Evolutionary conservation across 2,888 invertebrate genomes (phyloP), one percentile per base, ranked within the genome.

Genomic region (Scaptomyza polygonia): DNA sequence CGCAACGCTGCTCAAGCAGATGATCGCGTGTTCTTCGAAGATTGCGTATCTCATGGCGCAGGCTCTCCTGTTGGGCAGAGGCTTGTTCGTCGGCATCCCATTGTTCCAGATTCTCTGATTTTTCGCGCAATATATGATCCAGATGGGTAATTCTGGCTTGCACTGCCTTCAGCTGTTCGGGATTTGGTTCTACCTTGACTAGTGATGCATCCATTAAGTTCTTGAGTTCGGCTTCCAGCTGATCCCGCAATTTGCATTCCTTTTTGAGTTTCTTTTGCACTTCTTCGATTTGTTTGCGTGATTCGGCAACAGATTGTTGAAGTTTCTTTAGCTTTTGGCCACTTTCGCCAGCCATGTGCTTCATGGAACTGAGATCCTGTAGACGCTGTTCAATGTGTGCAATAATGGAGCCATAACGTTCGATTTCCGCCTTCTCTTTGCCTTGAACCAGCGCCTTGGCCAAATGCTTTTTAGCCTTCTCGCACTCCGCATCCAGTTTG

Each of bases 1-100:
- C 94, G 79, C 95, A 95, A 59, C 96, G 93, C 83, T 96, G 95
- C 47, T 96, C 96, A 52, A 96, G 93, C 39, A 97, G 91, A 80
- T 95, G 94, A 86, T 97, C 96, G 52, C 96, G 93, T 0, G 96
- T 96, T 77, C 95, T 94, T 16, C 97, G 93, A 39, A 97, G 92
- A 88, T 96, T 96, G 74, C 95, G 93, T 47, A 97, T 97, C 92
- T 97, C 97, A 78, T 95, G 95, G 21, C 96, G 93, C 30, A 96
- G 87, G 2, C 94, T 92, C 83, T 95, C 95, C 62, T 94, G 94
- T 65, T 93, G 93, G 5, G 90, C 91, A 56, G 94, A 94, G 64
- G 73, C 56, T 34, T 73, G 55, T 21, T 70, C 62, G 7, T 49
- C 58, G 14, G 93, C 93, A 58, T 94, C 94, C 49, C 78, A 78